Base-by-base conservation (phyloP, 1,140 invertebrate species). In the Antheraea pernyi region DNA sequence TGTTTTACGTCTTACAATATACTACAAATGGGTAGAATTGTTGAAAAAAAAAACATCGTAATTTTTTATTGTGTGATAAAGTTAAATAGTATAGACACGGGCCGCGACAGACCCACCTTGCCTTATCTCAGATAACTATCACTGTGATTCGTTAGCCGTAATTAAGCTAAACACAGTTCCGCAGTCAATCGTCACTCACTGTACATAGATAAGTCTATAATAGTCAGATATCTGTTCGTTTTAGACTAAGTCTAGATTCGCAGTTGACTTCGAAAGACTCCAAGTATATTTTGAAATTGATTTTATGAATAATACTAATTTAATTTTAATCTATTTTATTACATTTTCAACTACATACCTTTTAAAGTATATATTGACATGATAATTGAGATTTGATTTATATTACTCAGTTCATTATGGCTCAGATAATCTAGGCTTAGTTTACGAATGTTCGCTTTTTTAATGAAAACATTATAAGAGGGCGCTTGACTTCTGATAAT, bases 121-220 rank as follows among this genome's bases (percentile, higher is more conserved):
- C 88, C 88, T 88, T 90, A 86, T 76, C 80, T 88, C 86, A 86
- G 74, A 81, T 80, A 89, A 86, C 82, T 86, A 76, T 81, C 83
- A 84, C 88, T 90, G 88, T 90, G 88, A 90, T 90, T 83, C 85
- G 80, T 79, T 87, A 87, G 81, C 78, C 79, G 79, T 87, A 88
- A 79, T 83, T 82, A 81, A 83, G 71, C 79, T 64, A 72, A 77
- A 48, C 39, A 62, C 42, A 64, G 59, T 69, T 68, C 64, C 59
- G 39, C 65, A 64, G 64, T 48, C 65, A 19, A 10, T 42, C 67
- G 39, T 10, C 18, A 19, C 39, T 68, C 37, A n/a, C 65, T 53
- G 16, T 53, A 58, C 65, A 68, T 53, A 53, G 7, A 53, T 13
- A 16, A 11, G 0, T 11, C 16, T 53, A 53, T 53, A 53, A 53